These are phyloP conservation scores for Galerucella calmariensis DNA, from an alignment of 2,888 invertebrate genomes.

Conservation along the genomic window DNA sequence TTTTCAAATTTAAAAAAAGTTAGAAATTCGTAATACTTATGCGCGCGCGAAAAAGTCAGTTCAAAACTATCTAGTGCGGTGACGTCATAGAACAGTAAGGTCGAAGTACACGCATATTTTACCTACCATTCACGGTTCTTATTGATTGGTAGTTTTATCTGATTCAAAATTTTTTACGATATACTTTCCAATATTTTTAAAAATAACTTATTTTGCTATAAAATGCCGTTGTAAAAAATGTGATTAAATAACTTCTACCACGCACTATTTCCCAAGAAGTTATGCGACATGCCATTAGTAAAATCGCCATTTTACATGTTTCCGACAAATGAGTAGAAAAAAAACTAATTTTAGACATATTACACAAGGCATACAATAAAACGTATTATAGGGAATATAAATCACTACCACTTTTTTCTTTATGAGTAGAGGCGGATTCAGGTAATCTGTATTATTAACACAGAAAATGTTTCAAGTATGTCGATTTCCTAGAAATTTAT, in stretches of 20 bases:
- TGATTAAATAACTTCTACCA: constrained; percentile 41
- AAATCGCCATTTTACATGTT: constrained; percentile 41
- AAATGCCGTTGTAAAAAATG: constrained; percentile 37
- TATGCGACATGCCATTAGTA: constrained; percentile 42
- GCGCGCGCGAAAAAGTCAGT: too few relatives aligned
- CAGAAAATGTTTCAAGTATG: background rate
- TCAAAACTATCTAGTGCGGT: too few relatives aligned
- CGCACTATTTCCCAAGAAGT: constrained; percentile 39
- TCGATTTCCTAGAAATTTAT: background rate
- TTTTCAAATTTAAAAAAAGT: too few relatives aligned
- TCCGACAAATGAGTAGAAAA: constrained; percentile 39
- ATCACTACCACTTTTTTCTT: constrained; percentile 28
- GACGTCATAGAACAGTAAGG: too few relatives aligned
- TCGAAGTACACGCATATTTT: too few relatives aligned
- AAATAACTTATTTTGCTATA: constrained; percentile 39
- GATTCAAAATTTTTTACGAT: constrained; percentile 21
- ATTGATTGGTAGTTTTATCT: background rate
- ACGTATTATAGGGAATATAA: constrained; percentile 35
- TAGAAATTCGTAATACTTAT: too few relatives aligned
- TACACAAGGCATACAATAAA: constrained; percentile 37
- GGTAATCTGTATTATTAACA: background rate
- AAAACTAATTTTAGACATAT: constrained; percentile 41
- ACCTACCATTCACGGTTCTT: background rate
- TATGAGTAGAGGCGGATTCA: constrained; percentile 13
- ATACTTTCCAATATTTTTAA: constrained; percentile 33